Base-by-base conservation (phyloP, 2,797 vertebrate species). In the Pangasius djambal region DNA sequence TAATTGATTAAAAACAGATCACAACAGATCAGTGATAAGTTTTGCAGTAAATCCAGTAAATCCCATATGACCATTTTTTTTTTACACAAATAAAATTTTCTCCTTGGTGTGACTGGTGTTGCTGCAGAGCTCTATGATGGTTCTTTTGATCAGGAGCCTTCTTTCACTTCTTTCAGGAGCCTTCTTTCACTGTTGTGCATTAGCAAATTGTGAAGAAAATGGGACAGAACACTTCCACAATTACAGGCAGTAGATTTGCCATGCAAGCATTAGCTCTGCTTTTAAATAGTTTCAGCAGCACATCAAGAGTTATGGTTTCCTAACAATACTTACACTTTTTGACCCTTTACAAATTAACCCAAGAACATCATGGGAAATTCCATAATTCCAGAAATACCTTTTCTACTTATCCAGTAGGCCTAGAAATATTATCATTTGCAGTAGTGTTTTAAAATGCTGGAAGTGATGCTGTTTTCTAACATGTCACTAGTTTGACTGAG, bases 321-420 rank as follows among this genome's bases (percentile, higher is more conserved):
- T 85, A 61, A 67, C 50, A 67, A 55, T 75, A 31, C 28, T 75
- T 82, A 63, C 22, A 88, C 5, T 65, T 84, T 78, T 65, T 55
- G 13, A 12, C 48, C 16, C 63, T 8, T 69, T 74, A 59, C 13
- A n/a, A 6, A 85, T 50, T n/a, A 67, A 13, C 52, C 8, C 4
- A 67, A 81, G 12, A 6, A 37, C 28, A 59, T 48, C 37, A 86
- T 61, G 18, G 3, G 22, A 16, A 79, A 44, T 25, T 79, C 34
- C 25, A 31, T 57, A 40, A 40, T 40, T 40, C 40, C 40, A 40
- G 40, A 40, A 40, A 40, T 55, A 34, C 6, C 3, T 52, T 69
- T 85, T 6, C 7, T 50, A 40, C 25, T 22, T 28, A 69, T 78
- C 72, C 34, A 88, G 31, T 65, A 83, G 40, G 6, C 37, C 25